phyloP scores from a whole-genome alignment of 2,888 invertebrate genomes.

The Drosophila fulvimacula region DNA sequence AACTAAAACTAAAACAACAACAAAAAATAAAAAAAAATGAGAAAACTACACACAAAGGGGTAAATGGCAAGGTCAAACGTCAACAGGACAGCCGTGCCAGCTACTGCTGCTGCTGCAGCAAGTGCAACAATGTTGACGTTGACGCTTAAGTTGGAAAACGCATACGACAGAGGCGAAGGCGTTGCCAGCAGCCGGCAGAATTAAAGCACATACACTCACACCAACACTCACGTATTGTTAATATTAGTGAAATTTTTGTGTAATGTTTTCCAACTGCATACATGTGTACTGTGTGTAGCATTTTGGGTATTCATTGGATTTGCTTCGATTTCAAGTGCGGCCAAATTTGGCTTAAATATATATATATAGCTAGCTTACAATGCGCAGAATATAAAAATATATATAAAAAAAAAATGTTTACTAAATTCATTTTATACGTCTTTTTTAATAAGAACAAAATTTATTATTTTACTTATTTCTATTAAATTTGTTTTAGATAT shows the following conservation, averaged over 20 bases:
- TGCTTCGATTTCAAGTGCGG: conserved; percentile 23
- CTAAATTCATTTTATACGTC: not conserved
- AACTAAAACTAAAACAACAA: conserved; percentile 1
- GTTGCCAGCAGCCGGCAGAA: conserved; percentile 21
- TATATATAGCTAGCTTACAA: conserved; percentile 11
- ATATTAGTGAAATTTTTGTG: conserved; percentile 39
- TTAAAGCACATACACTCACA: conserved; percentile 21
- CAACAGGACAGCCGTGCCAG: conserved; percentile 41
- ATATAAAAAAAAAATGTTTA: no score
- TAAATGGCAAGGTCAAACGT: conserved; percentile 66
- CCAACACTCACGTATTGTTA: conserved; percentile 17
- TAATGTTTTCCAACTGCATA: conserved; percentile 52
- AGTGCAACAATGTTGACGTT: conserved; percentile 75
- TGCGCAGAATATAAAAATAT: no score
- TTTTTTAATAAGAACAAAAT: not conserved
- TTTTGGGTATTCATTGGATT: conserved; percentile 34
- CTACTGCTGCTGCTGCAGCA: conserved; percentile 29
- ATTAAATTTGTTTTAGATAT: not conserved
- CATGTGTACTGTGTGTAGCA: conserved; percentile 9
- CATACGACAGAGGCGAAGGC: not conserved
- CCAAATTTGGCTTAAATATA: conserved; percentile 23
- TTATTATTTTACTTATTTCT: not conserved
- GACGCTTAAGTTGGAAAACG: conserved; percentile 68
- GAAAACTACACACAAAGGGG: conserved; percentile 16
- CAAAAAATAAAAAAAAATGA: not conserved